Percentiles rank a stretch among this genome's conserved stretches.
These are phyloP conservation scores for Himalopsyche tibetana DNA, from an alignment of 2,888 invertebrate species.

Conservation along the genomic window DNA sequence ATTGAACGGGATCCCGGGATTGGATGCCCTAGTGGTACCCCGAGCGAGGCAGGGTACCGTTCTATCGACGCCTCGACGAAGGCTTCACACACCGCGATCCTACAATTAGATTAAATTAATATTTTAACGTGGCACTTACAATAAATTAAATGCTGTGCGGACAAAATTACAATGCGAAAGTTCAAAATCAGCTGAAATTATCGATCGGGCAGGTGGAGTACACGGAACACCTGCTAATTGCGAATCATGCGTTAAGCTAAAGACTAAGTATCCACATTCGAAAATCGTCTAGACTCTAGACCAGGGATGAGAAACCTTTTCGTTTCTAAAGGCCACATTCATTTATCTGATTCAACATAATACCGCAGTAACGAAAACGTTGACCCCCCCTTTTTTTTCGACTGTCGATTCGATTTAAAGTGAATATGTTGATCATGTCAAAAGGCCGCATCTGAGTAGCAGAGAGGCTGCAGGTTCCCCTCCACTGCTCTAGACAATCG, in stretches of 20 bases:
- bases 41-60: not conserved
- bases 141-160: not conserved
- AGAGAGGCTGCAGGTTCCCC: no score
- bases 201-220: not conserved
- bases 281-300: not conserved
- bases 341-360: no score
- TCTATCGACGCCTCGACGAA: not conserved
- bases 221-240: not conserved
- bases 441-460: no score
- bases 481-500: no score
- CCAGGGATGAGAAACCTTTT: no score
- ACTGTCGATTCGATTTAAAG: no score
- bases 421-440: no score
- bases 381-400: no score
- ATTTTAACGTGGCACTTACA: not conserved
- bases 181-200: not conserved
- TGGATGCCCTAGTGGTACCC: no score
- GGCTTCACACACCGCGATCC: not conserved
- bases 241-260: not conserved
- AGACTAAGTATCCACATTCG: not conserved
- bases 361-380: no score
- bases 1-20: no score
- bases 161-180: not conserved
- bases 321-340: no score
- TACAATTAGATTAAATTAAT: not conserved